phyloP scores from a whole-genome alignment of 2,888 invertebrate genomes.

The Calameuta idolon region DNA sequence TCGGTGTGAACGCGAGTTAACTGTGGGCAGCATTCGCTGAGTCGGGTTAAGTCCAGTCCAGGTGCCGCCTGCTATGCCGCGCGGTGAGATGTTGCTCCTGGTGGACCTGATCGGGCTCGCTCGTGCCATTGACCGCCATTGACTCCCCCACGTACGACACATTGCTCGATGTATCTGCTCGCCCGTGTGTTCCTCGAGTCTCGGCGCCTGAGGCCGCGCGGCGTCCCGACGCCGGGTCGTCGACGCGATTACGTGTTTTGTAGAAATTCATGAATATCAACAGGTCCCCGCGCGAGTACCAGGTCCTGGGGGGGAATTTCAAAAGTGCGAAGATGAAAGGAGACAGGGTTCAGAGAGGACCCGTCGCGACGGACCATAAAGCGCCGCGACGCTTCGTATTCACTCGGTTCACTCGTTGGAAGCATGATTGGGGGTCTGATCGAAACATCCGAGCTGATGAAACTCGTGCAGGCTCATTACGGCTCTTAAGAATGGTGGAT shows the following conservation, averaged over 20 bases:
- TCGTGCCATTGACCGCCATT: conserved; percentile 67
- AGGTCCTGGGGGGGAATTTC: too few relatives aligned
- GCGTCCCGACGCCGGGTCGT: too few relatives aligned
- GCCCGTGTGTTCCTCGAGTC: conserved; percentile 4
- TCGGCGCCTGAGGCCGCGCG: too few relatives aligned
- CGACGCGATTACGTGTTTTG: too few relatives aligned
- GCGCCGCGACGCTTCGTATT: conserved; percentile 14
- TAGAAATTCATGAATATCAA: too few relatives aligned
- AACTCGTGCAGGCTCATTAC: conserved; percentile 36
- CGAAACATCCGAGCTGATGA: neutral
- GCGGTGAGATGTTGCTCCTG: conserved; percentile 55
- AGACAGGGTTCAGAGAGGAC: too few relatives aligned
- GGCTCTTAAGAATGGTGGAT: conserved; percentile 40
- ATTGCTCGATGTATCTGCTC: conserved; percentile 19
- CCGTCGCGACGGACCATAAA: neutral
- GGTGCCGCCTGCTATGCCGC: conserved; percentile 54
- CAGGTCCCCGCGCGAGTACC: too few relatives aligned
- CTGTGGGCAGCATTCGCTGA: conserved; percentile 43
- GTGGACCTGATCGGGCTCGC: conserved; percentile 60
- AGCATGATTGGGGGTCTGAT: neutral
- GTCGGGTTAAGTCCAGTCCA: conserved; percentile 51
- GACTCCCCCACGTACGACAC: conserved; percentile 60
- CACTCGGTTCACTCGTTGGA: neutral
- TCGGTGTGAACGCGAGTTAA: conserved; percentile 30
- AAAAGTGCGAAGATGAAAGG: too few relatives aligned